Evolutionary conservation across 1,140 invertebrate genomes (phyloP).

Genomic region (Dinothrombium tinctorium): DNA sequence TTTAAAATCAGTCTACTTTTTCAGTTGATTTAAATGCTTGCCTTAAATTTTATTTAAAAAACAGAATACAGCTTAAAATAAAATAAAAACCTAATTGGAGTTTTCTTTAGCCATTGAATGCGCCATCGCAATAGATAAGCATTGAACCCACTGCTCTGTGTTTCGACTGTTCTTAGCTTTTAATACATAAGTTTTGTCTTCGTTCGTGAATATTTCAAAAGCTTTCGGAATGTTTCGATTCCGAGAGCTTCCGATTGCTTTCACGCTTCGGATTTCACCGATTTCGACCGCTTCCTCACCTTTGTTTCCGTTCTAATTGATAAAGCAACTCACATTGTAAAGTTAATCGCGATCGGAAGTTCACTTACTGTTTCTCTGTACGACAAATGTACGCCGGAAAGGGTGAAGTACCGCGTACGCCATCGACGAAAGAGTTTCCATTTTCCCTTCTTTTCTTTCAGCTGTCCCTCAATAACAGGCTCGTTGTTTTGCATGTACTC

Average conservation of each 20-base stretch:
- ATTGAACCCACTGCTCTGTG: constrained; percentile 80
- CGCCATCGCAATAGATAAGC: constrained; percentile 59
- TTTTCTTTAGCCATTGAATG: constrained; percentile 43
- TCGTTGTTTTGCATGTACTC: constrained; percentile 40
- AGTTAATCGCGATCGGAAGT: neutral
- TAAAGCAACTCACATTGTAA: constrained; percentile 3
- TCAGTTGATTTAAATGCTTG: constrained; percentile 15
- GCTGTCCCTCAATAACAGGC: constrained; percentile 37
- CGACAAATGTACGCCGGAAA: constrained; percentile 66
- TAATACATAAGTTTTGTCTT: constrained; percentile 61
- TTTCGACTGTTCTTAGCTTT: constrained; percentile 84
- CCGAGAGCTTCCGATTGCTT: constrained; percentile 38
- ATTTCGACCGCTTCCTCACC: constrained; percentile 40
- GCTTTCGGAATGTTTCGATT: constrained; percentile 73
- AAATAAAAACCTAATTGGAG: too few species aligned
- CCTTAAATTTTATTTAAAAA: too few species aligned
- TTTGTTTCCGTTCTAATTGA: constrained; percentile 19
- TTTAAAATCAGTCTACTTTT: constrained; percentile 48
- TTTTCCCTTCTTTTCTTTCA: constrained; percentile 82
- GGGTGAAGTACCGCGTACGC: constrained; percentile 74
- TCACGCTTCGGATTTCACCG: constrained; percentile 71
- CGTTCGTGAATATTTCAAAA: constrained; percentile 80
- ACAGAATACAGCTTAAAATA: too few species aligned
- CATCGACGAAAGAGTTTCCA: constrained; percentile 72
- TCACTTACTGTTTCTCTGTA: constrained; percentile 52